A percentile compares a stretch with the other conserved stretches of the same genome.
phyloP scores from a whole-genome alignment of 2,888 invertebrate genomes.

The Oxystoma pomonae region DNA sequence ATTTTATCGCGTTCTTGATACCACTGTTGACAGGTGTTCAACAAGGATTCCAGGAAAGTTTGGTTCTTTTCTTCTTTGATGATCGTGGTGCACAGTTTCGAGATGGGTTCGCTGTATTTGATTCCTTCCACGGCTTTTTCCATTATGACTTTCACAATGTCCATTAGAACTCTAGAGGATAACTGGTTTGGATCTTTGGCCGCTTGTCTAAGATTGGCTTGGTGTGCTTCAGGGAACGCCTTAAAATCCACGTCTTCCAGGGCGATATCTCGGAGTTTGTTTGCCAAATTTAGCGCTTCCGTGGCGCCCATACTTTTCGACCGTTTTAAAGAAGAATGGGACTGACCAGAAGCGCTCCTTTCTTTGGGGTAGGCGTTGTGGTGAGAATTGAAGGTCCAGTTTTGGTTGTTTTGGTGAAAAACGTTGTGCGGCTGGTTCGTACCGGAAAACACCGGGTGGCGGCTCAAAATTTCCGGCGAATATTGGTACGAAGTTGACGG shows the following conservation, averaged over 20 bases:
- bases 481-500: constrained; percentile 58
- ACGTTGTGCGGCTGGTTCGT: constrained; percentile 33
- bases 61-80: constrained; percentile 84
- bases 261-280: constrained; percentile 60
- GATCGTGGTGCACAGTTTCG: constrained; percentile 80
- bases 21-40: constrained; percentile 82
- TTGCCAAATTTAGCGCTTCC: constrained; percentile 64
- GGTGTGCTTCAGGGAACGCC: constrained; percentile 69
- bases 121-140: constrained; percentile 74
- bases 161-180: constrained; percentile 73
- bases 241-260: constrained; percentile 74
- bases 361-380: constrained; percentile 17
- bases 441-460: constrained; percentile 50
- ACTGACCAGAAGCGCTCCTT: constrained; percentile 35
- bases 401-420: constrained; percentile 27
- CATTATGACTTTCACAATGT: constrained; percentile 76
- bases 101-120: constrained; percentile 76
- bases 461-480: constrained; percentile 37
- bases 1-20: constrained; percentile 78
- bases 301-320: constrained; percentile 80
- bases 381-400: constrained; percentile 19
- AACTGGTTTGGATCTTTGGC: constrained; percentile 79
- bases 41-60: constrained; percentile 82
- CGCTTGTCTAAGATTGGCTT: constrained; percentile 69
- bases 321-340: constrained; percentile 57